Conservation (phyloP, 2,888 invertebrate genomes). For the Nesidiocoris tenuis region DNA sequence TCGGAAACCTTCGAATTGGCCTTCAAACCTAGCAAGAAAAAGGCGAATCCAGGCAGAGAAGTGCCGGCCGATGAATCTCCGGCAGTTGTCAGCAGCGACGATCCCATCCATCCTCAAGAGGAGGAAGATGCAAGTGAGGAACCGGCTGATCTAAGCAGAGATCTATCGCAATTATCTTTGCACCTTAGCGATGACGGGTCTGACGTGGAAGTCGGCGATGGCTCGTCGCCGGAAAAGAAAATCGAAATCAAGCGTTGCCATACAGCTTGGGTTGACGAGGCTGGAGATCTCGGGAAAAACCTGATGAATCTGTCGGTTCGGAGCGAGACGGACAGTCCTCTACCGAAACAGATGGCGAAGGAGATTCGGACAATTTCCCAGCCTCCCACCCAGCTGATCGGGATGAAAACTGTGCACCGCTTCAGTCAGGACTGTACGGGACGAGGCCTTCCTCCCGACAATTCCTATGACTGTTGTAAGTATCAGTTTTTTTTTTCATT, state of each 20-base stretch:
- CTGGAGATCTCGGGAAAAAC: slow-evolving; percentile 3
- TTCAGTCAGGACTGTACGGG: neutral
- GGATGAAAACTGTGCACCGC: neutral
- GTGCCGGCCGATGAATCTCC: neutral
- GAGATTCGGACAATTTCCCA: neutral
- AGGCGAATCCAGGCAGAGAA: neutral
- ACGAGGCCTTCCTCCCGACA: no score
- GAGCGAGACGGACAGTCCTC: slow-evolving; percentile 22
- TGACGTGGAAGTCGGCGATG: neutral
- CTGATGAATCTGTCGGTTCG: slow-evolving; percentile 27
- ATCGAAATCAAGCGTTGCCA: neutral
- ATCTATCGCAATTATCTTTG: slow-evolving; percentile 7
- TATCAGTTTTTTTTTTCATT: no score
- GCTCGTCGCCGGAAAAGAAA: slow-evolving; percentile 1
- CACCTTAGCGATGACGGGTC: slow-evolving; percentile 2
- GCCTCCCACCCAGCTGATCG: neutral
- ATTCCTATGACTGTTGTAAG: no score
- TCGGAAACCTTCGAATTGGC: slow-evolving; percentile 4
- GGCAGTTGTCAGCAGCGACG: neutral
- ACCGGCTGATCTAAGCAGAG: neutral
- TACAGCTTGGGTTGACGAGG: neutral
- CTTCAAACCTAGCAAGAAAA: slow-evolving; percentile 7
- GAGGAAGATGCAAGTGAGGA: neutral
- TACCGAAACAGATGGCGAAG: slow-evolving; percentile 8
- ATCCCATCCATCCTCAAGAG: neutral